Evolutionary conservation across 23 tunicate genomes (phyloP), one percentile per base, ranked within the genome.

Genomic region (Pegea sp.): DNA sequence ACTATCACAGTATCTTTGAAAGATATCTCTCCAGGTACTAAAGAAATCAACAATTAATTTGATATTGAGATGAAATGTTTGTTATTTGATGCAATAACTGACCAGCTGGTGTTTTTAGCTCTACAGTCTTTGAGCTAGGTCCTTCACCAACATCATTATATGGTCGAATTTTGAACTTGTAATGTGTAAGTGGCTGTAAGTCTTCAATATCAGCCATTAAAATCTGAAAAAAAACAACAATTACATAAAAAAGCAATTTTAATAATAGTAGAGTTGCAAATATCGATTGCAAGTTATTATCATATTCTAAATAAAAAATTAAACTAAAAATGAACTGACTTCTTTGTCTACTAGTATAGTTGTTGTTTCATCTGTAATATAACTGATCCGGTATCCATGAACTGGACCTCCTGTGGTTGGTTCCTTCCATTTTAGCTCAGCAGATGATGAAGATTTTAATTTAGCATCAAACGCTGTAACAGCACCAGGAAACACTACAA

Each of bases 141-240:
- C 95, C 95, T 53, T 84, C 95, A 5, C 95, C 95, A 6, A 84
- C 84, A 46, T 53, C 57, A 67, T 84, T 84, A 54, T 33, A 57
- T 2, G 95, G 70, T 13, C 86, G 64, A 18, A 84, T 76, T 13
- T 75, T 66, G 27, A 84, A 67, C 33, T 84, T 77, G 67, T 84
- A 84, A 1, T 72, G 11, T 0, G 76, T 74, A 72, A 32, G 58
- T 5, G 95, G 70, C 21, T 67, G 77, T 3, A 84, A 60, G 44
- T 61, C 66, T 11, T 68, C 76, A 26, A 84, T 42, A 16, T 24
- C 29, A 0, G 63, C 80, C 30, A 57, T 64, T 2, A 20, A 51
- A 13, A 27, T 60, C 69, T 64, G 25, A 25, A 16, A 29, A 26
- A 27, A 56, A n/a, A 19, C 42, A 56, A 28, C 44, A n/a, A n/a